Conservation (phyloP, 2,113 vertebrate genomes). For the Dasyprocta punctata region DNA sequence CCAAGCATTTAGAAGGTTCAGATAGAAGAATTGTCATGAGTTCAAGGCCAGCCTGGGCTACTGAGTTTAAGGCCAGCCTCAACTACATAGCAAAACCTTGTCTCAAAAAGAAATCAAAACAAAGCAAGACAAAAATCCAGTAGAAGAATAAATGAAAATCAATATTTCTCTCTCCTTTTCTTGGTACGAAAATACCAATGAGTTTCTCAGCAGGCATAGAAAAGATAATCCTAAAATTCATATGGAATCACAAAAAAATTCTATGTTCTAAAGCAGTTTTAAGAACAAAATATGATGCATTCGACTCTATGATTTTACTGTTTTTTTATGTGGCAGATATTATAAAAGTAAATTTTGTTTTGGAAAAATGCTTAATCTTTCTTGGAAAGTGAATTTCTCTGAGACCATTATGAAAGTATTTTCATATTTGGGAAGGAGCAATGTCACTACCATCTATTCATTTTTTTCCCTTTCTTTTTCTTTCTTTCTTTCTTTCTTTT, state of each 20-base stretch:
- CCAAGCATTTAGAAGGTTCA: background rate
- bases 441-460: too few species aligned
- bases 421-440: background rate
- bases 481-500: too few species aligned
- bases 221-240: background rate
- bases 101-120: background rate
- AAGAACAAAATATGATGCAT: background rate
- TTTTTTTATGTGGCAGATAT: background rate
- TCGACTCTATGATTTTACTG: background rate
- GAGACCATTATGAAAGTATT: background rate
- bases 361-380: background rate
- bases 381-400: background rate
- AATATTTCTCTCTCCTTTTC: background rate
- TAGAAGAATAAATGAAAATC: background rate
- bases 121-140: background rate
- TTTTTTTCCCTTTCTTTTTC: too few species aligned
- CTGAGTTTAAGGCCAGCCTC: background rate
- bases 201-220: background rate
- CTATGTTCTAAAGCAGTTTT: background rate
- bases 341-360: background rate
- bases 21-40: too few species aligned
- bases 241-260: background rate
- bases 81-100: background rate
- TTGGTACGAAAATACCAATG: background rate
- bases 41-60: background rate